These are phyloP conservation scores for Thumatha senex DNA, from an alignment of 2,888 invertebrate genomes.

Conservation along the genomic window DNA sequence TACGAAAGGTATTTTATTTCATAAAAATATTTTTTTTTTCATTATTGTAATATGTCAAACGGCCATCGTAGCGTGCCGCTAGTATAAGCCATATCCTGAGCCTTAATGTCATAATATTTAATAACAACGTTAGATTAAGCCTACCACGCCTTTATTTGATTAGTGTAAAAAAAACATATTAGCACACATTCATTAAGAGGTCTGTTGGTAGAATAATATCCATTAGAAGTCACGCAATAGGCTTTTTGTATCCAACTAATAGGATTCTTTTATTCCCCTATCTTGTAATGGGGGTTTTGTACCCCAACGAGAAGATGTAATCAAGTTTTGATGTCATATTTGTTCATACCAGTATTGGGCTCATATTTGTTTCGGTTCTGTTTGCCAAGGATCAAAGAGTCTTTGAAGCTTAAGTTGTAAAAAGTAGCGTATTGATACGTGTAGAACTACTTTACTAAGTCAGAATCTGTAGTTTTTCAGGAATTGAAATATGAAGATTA, in stretches of 20 bases:
- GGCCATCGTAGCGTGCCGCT: too few relatives aligned
- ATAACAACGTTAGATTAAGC: too few relatives aligned
- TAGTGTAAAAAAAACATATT: too few relatives aligned
- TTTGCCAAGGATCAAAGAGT: slow-evolving; percentile 5
- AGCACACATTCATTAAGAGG: background rate
- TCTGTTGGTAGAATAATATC: background rate
- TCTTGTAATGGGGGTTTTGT: background rate
- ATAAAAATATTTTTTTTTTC: too few relatives aligned
- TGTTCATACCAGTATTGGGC: background rate
- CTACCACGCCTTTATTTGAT: too few relatives aligned
- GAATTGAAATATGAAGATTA: too few relatives aligned
- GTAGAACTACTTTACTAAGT: background rate
- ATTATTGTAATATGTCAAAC: too few relatives aligned
- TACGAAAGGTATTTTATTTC: too few relatives aligned
- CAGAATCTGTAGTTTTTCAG: background rate
- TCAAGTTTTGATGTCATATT: background rate
- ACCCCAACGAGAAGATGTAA: background rate
- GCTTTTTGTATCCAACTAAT: background rate
- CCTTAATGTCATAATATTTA: too few relatives aligned
- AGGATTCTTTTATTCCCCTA: background rate
- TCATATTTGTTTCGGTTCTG: slow-evolving; percentile 9
- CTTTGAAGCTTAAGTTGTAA: background rate
- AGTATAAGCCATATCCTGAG: too few relatives aligned
- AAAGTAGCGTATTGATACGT: background rate
- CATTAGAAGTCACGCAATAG: background rate